Base-by-base conservation (phyloP, 2,113 vertebrate genomes). In the Rhipidura dahli region DNA sequence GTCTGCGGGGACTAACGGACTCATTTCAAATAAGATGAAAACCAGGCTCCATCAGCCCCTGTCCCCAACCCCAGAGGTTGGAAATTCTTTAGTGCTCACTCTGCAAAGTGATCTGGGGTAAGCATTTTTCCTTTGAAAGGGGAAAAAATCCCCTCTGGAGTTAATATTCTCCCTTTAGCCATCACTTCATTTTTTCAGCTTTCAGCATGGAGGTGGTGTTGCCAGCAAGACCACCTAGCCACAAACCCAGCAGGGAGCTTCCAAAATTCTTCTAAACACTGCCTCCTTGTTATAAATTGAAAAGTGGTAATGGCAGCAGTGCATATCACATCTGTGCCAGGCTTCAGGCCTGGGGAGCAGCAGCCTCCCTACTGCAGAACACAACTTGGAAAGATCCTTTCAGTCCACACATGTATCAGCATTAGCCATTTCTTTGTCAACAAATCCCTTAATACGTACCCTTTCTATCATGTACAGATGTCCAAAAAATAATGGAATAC, bases 401-500 rank as follows among this genome's bases (percentile, higher is more conserved):
- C 95, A 96, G 95, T 97, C 94, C 97, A 96, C 93, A 96, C 91
- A 97, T 96, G 95, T 88, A 96, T 96, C 94, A 97, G 96, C 93
- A 96, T 96, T 93, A 96, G 95, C 95, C 87, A 94, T 97, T 97
- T 95, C 96, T 96, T 95, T 97, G 95, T 97, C 97, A 87, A 95
- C 93, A 89, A 97, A 97, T 97, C 97, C 95, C 95, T 96, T 97
- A 97, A 97, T 97, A 96, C 89, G 69, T 87, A 97, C 80, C 93
- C 95, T 90, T 96, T 97, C 96, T 92, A 90, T 97, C 96, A 94
- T 89, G 93, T 97, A 90, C 97, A 98, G 97, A 97, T 97, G 98
- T 96, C 73, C 78, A 94, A 95, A 93, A 93, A 93, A 83, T 95
- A 94, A 97, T 95, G 94, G 89, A 95, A 94, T 87, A 92, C 96